Evolutionary conservation across 2,888 invertebrate species (phyloP), one percentile per base, ranked within the genome.

Genomic region (Paralinhomoeus sp.): DNA sequence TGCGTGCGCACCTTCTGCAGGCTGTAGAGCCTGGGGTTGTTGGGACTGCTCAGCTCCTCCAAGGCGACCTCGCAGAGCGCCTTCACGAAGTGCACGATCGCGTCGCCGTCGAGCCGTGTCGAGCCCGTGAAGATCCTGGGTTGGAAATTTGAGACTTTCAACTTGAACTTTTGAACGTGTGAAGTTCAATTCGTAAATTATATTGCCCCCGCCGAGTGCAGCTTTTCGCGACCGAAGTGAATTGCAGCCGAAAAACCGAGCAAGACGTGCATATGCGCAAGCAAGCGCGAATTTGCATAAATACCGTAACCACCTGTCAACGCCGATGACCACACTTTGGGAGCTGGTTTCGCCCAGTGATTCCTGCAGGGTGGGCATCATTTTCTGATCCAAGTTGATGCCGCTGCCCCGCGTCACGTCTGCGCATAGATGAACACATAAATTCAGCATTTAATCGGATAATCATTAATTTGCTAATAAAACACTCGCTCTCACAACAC

Each of bases 311-410:
- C 40, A 49, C 49, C 50, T 57, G 67, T 99, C 97, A 0, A 99
- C 93, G 1, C 93, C 97, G 0, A 99, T 93, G 0, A 97, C 91
- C 1, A 99, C 89, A 63, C 89, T 89, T 64, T 99, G 97, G 1
- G 89, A 89, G 61, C 87, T 89, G 0, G 97, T 93, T 68, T 97
- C 91, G 0, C 87, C 89, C 55, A 99, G 87, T 42, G 87, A 85
- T 61, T 89, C 91, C 62, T 91, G 89, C 0, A 87, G 80, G 62
- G 79, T 80, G 0, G 84, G 73, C 48, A 67, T 51, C 24, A 61
- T 59, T 52, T 63, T 63, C 2, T 64, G 57, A 48, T 67, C 66
- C 44, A 64, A 51, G n/a, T 57, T 37, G 34, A 50, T 51, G 17
- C 52, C 51, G 13, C 52, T 52, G 43, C 47, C 50, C 40, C 49